phyloP scores from a whole-genome alignment of 2,113 vertebrate genomes.

The Vulpes lagopus region DNA sequence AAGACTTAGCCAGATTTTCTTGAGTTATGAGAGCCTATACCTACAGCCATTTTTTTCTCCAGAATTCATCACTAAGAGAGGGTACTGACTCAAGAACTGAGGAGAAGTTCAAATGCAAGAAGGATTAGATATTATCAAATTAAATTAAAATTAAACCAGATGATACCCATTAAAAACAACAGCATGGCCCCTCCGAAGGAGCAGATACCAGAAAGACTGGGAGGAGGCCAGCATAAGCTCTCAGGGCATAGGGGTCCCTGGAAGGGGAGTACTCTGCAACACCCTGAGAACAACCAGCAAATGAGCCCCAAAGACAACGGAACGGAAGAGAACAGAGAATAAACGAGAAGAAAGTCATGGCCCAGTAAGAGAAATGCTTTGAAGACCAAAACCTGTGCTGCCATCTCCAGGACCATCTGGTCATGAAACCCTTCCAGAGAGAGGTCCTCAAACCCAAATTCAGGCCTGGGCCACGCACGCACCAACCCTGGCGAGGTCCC shows the following conservation, averaged over 20 bases:
- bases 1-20: no score
- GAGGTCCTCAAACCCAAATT: not conserved
- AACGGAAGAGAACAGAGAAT: not conserved
- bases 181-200: not conserved
- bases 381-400: not conserved
- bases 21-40: no score
- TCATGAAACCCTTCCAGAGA: constrained; percentile 2
- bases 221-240: no score
- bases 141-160: no score
- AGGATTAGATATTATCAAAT: no score
- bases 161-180: not conserved
- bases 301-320: not conserved
- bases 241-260: rapidly evolving
- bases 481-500: rapidly evolving
- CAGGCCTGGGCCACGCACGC: not conserved
- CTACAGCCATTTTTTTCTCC: no score
- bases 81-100: no score
- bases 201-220: not conserved
- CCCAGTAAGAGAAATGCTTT: not conserved
- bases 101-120: no score
- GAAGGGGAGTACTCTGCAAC: not conserved
- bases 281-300: not conserved
- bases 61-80: no score
- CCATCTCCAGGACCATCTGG: not conserved
- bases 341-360: not conserved